A percentile compares a stretch with the other conserved stretches of the same genome.
Evolutionary conservation across 2,113 vertebrate genomes (phyloP).

Genomic region (Myotis davidii): DNA sequence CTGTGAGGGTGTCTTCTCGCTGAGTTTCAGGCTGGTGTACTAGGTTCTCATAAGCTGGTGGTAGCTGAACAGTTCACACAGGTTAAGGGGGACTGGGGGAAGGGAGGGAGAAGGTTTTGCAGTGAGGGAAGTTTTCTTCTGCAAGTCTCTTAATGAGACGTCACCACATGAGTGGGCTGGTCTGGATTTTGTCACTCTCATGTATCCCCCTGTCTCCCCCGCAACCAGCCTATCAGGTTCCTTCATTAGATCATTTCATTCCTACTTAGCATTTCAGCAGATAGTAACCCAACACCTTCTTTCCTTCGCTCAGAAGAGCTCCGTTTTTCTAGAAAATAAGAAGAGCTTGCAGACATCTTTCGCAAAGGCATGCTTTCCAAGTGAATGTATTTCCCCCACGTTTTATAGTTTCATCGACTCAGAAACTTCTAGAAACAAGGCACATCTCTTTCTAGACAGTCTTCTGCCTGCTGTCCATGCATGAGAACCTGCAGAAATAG

Average conservation of each 20-base stretch:
- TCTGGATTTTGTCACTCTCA: constrained; percentile 73
- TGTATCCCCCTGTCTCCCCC: constrained; percentile 34
- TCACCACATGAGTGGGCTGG: constrained; percentile 44
- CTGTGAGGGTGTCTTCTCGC: background rate
- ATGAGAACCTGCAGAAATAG: background rate
- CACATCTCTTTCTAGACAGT: background rate
- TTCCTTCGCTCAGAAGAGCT: constrained; percentile 63
- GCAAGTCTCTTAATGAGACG: constrained; percentile 61
- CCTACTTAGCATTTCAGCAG: constrained; percentile 68
- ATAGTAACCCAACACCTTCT: constrained; percentile 68
- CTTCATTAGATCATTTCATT: constrained; percentile 72
- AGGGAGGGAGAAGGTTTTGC: constrained; percentile 55
- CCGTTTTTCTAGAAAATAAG: constrained; percentile 73
- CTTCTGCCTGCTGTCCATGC: background rate
- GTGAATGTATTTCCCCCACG: constrained; percentile 51
- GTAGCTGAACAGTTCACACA: constrained; percentile 36
- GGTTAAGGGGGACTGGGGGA: constrained; percentile 52
- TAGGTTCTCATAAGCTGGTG: background rate
- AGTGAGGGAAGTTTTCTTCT: constrained; percentile 70
- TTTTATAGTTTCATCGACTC: constrained; percentile 68
- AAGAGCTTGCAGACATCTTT: constrained; percentile 60
- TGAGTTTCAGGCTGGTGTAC: background rate
- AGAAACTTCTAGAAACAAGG: background rate
- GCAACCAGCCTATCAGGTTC: constrained; percentile 59
- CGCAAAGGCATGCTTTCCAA: constrained; percentile 69